A percentile compares a stretch with the other conserved stretches of the same genome.
phyloP scores from a whole-genome alignment of 2,888 invertebrate genomes.

The Lasius platythorax region DNA sequence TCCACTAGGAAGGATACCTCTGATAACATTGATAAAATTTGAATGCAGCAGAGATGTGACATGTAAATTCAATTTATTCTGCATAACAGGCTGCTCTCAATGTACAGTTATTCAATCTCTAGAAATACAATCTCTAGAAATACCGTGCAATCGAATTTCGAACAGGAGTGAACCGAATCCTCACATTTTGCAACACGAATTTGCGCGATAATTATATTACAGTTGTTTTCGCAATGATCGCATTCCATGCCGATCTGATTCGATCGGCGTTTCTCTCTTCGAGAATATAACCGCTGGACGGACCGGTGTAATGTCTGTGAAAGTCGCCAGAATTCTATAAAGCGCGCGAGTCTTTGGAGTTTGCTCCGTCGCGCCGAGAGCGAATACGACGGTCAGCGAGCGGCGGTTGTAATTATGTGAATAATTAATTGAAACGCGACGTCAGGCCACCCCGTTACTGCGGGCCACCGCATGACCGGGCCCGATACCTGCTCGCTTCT shows the following conservation, averaged over 20 bases:
- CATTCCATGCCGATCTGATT: constrained; percentile 19
- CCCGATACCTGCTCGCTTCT: constrained; percentile 82
- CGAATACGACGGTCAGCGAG: constrained; percentile 66
- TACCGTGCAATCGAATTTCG: neutral
- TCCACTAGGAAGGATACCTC: neutral
- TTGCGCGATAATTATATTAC: neutral
- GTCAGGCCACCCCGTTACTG: constrained; percentile 86
- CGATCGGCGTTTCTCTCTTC: neutral
- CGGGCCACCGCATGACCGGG: constrained; percentile 84
- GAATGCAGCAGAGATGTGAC: neutral
- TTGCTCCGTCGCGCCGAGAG: constrained; percentile 43
- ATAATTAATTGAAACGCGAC: constrained; percentile 83
- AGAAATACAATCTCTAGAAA: neutral
- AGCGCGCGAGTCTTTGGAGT: constrained; percentile 23
- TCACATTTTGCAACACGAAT: neutral
- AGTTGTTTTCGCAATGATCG: neutral
- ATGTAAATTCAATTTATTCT: neutral
- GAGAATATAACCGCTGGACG: neutral
- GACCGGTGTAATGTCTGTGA: neutral
- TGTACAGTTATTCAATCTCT: neutral
- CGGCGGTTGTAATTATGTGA: constrained; percentile 79
- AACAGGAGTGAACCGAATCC: neutral
- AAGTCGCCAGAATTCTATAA: neutral
- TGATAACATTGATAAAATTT: neutral
- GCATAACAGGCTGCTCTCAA: neutral